Percentiles rank a stretch among this genome's conserved stretches.
Conservation (phyloP, 2,888 invertebrate species). For the Esperia sulphurella region DNA sequence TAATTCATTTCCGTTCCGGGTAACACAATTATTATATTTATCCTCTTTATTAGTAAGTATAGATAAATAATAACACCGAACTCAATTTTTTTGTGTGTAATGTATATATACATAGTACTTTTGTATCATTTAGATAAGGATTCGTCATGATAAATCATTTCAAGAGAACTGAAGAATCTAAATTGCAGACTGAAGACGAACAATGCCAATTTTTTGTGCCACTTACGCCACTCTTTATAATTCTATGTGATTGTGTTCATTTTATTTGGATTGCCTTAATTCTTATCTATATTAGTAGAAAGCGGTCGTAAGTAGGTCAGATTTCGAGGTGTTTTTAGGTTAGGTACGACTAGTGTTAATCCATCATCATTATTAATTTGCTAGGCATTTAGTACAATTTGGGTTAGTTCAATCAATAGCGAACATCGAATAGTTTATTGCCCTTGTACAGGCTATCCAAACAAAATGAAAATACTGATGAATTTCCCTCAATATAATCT, state of each 20-base stretch:
- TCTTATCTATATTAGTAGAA: slow-evolving; percentile 16
- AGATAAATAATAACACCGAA: background rate
- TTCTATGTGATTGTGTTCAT: slow-evolving; percentile 17
- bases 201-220: slow-evolving; percentile 31
- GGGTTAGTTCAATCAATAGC: too few relatives aligned
- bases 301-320: slow-evolving; percentile 5
- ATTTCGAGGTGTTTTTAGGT: slow-evolving; percentile 4
- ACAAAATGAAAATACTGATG: too few relatives aligned
- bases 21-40: too few relatives aligned
- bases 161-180: slow-evolving; percentile 24
- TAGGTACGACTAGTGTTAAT: background rate
- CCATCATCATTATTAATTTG: background rate
- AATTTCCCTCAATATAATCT: too few relatives aligned
- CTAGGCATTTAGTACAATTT: too few relatives aligned
- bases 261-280: slow-evolving; percentile 20
- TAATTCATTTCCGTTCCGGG: too few relatives aligned
- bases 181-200: slow-evolving; percentile 22
- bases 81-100: background rate
- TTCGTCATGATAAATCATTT: slow-evolving; percentile 10
- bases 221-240: slow-evolving; percentile 60
- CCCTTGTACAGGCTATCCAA: too few relatives aligned
- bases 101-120: background rate
- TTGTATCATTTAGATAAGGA: background rate
- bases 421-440: background rate
- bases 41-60: too few relatives aligned